phyloP scores from a whole-genome alignment of 2,888 invertebrate genomes.

The Thera obeliscata region DNA sequence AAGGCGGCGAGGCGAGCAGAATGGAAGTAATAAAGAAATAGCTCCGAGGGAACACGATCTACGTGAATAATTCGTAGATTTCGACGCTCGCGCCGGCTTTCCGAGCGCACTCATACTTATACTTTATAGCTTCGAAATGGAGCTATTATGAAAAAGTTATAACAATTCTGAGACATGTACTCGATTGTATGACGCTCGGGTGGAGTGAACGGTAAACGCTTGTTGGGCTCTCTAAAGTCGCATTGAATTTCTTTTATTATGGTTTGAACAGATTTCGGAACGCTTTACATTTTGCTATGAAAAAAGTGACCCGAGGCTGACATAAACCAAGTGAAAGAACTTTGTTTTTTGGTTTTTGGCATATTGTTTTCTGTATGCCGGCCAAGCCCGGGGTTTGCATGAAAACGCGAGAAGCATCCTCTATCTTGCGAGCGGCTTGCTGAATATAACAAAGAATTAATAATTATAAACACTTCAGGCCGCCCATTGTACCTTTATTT shows the following conservation, averaged over 20 bases:
- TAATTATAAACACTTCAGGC: no score
- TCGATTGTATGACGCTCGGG: slow-evolving; percentile 3
- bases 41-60: slow-evolving; percentile 59
- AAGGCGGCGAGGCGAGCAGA: slow-evolving; percentile 57
- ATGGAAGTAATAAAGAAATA: slow-evolving; percentile 75
- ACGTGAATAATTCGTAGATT: slow-evolving; percentile 65
- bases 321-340: no score
- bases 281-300: no score
- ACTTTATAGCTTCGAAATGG: slow-evolving; percentile 30
- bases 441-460: no score
- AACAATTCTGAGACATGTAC: slow-evolving; percentile 15
- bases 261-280: no score
- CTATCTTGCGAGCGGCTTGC: no score
- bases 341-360: no score
- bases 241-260: background rate
- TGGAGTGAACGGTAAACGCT: slow-evolving; percentile 16
- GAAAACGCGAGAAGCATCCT: no score
- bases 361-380: no score
- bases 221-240: slow-evolving; percentile 7
- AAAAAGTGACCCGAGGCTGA: no score
- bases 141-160: slow-evolving; percentile 31
- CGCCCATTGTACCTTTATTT: no score
- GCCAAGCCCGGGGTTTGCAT: no score
- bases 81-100: slow-evolving; percentile 49
- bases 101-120: slow-evolving; percentile 30